Base-by-base conservation (phyloP, 2,113 vertebrate genomes). In the Campylomormyrus tamandua region DNA sequence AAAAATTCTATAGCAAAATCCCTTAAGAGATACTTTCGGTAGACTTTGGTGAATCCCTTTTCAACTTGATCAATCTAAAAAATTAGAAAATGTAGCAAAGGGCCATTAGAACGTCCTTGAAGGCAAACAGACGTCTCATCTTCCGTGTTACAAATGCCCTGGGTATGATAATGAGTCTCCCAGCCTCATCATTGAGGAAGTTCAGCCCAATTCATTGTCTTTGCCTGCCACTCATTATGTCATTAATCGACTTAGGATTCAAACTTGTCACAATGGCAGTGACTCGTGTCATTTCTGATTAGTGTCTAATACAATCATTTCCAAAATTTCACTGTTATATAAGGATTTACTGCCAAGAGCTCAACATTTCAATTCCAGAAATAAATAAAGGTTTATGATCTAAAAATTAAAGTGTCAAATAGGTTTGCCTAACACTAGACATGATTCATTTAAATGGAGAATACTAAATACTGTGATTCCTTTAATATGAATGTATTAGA, bases 81-180 rank as follows among this genome's bases (percentile, higher is more conserved):
- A 95, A 95, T 94, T 94, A 85, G 42, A 91, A 91, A 93, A 90
- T 91, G 91, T 62, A 90, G 74, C n/a, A 92, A 91, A 90, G 87
- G 92, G 92, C 93, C 91, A 93, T 91, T 91, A 92, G 92, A 94
- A 93, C 92, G 89, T 91, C 91, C 92, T 92, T 92, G 91, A 92
- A 93, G 92, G 93, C 27, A 92, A 90, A 92, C 92, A 94, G 93
- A 92, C 91, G 92, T 95, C 92, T 94, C 88, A 89, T 89, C 91
- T 91, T 77, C 86, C 92, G 86, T 93, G 90, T 91, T 92, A 84
- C 39, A 80, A 77, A 17, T 53, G 80, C 13, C 92, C 91, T 94
- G 91, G 91, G 93, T 93, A 89, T 91, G 88, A 89, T 87, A 91
- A 90, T 88, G 15, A 8, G 49, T 15, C 70, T 27, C 5, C 87